Conservation (phyloP, 2,113 vertebrate species). For the Pardalotus punctatus region DNA sequence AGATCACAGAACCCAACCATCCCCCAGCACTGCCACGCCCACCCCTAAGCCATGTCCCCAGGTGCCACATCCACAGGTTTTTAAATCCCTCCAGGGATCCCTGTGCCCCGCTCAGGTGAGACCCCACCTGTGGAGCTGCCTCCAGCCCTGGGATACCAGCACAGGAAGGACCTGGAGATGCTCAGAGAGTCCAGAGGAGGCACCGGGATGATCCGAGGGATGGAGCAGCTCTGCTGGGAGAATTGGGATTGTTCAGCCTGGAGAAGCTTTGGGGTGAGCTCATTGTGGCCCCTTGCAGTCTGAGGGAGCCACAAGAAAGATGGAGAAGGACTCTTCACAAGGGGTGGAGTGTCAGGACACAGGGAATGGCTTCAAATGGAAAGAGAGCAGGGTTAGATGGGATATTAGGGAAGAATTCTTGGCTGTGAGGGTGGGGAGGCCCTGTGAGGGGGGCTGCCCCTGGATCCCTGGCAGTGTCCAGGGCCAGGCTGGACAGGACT, state of each 20-base stretch:
- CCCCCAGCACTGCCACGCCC: background rate
- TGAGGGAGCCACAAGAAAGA: background rate
- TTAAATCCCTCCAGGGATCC: background rate
- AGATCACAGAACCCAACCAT: background rate
- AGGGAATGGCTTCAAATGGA: background rate
- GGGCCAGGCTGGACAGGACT: accelerated
- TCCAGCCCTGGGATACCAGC: background rate
- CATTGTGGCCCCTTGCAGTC: background rate
- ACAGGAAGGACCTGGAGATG: background rate
- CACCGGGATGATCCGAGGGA: background rate
- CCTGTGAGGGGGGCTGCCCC: background rate
- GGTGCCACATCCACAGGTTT: background rate
- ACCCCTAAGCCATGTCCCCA: background rate
- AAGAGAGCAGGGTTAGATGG: background rate
- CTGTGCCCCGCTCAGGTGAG: background rate
- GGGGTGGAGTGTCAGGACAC: background rate
- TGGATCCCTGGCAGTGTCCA: background rate
- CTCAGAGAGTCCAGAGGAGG: background rate
- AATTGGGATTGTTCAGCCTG: background rate
- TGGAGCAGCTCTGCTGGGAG: background rate
- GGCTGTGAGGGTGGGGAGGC: background rate
- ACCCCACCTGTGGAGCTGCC: background rate
- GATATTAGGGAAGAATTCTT: background rate
- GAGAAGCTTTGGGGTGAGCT: background rate
- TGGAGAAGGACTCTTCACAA: background rate